phyloP scores from a whole-genome alignment of 1,140 invertebrate species.

The Drosophila kohkoa region DNA sequence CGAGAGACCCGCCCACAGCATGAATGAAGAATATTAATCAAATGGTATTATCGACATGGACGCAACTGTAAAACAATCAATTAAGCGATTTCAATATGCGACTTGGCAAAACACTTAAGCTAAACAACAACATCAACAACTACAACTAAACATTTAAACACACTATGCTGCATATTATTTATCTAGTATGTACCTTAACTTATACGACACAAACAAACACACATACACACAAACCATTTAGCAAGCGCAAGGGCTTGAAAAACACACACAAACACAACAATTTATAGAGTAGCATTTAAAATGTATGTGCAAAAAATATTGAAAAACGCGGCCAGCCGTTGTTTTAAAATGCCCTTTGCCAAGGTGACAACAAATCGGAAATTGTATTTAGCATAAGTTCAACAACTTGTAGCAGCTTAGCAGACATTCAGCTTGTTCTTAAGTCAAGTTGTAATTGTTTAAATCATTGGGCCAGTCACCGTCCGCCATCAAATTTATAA shows the following conservation, averaged over 20 bases:
- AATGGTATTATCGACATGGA: slow-evolving; percentile 41
- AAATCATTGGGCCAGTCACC: slow-evolving; percentile 28
- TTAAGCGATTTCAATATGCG: slow-evolving; percentile 67
- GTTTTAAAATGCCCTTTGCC: slow-evolving; percentile 36
- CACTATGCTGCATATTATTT: slow-evolving; percentile 77
- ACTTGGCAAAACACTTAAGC: slow-evolving; percentile 52
- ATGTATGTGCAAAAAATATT: slow-evolving; percentile 9
- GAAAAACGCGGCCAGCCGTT: slow-evolving; percentile 26
- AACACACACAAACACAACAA: slow-evolving; percentile 52
- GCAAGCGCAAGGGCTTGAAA: slow-evolving; percentile 63
- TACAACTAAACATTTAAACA: slow-evolving; percentile 40
- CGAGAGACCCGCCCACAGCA: slow-evolving; percentile 38
- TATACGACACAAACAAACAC: slow-evolving; percentile 55
- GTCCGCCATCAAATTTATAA: slow-evolving; percentile 20
- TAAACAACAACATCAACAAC: slow-evolving; percentile 20
- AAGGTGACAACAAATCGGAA: slow-evolving; percentile 1
- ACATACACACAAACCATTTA: slow-evolving; percentile 40
- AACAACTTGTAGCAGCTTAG: slow-evolving; percentile 25
- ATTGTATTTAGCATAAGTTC: slow-evolving; percentile 28
- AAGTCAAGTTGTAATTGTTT: slow-evolving; percentile 60
- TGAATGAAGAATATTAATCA: slow-evolving; percentile 19
- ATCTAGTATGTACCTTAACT: slow-evolving; percentile 76
- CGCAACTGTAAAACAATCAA: slow-evolving; percentile 69
- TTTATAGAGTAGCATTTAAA: slow-evolving; percentile 72
- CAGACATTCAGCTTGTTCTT: slow-evolving; percentile 53